Evolutionary conservation across 2,888 invertebrate genomes (phyloP), one percentile per base, ranked within the genome.

Genomic region (Acleris holmiana): DNA sequence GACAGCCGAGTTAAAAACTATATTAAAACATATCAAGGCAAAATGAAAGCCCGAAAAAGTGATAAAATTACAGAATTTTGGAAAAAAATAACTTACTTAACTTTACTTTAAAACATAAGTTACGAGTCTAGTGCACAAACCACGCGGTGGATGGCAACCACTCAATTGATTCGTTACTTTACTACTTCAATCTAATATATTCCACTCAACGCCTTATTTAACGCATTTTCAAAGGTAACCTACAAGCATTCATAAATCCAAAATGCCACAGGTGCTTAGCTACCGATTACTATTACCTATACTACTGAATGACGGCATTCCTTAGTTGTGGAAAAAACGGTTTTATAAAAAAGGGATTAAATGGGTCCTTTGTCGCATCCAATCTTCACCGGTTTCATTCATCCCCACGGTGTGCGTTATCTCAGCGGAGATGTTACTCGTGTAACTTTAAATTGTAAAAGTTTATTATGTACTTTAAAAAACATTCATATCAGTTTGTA

Each of bases 241-340:
- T 29, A 35, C 13, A 35, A n/a, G 15, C 40, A 47, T 47, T 58
- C 25, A 65, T 54, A 60, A 49, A 65, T 44, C 35, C 50, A 67
- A 64, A 57, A 62, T 67, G 62, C 62, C 74, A 78, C 82, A 84
- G 84, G 84, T 84, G 84, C 17, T 15, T 72, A 66, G 80, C 84
- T 82, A 80, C 84, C 76, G 83, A 81, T 75, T 72, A 69, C 55
- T 58, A 41, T 40, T 41, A 23, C 40, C 49, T 49, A 49, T 65
- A 54, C 54, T 49, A 54, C 29, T 3, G 48, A 40, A 23, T 13
- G 73, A 74, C 74, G 77, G 80, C 76, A 80, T 78, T 78, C 75
- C 76, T 74, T 73, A 66, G 61, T 61, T 40, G 66, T 63, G 64
- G 68, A 67, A 60, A 53, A 66, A 58, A 66, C 68, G 59, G 35